These are phyloP conservation scores for Epizoanthus illoricatus DNA, from an alignment of 92 coral and sea anemone species.

Conservation along the genomic window DNA sequence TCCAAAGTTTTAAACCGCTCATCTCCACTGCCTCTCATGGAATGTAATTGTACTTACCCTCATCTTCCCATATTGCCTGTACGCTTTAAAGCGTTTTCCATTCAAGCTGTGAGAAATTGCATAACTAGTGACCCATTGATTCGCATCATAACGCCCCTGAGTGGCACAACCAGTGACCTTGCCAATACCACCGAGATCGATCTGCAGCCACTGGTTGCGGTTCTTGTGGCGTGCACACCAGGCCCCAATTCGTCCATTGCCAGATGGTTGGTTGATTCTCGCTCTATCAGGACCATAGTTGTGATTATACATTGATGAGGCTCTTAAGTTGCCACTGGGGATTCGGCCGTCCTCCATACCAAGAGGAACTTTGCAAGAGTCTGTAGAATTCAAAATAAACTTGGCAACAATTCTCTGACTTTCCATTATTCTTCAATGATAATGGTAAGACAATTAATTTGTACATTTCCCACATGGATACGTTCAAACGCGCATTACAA, in stretches of 20 bases:
- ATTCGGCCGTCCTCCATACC: conserved; percentile 82
- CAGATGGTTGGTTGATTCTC: conserved; percentile 71
- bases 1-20: background rate
- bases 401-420: background rate
- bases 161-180: conserved; percentile 78
- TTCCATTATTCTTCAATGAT: background rate
- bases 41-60: conserved; percentile 50
- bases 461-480: no score
- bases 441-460: background rate
- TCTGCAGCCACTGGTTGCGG: conserved; percentile 80
- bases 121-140: conserved; percentile 81
- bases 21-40: no score
- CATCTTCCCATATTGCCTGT: conserved; percentile 76
- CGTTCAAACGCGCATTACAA: no score
- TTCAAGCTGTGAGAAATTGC: conserved; percentile 59
- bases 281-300: conserved; percentile 72
- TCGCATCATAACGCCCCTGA: conserved; percentile 82
- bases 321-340: conserved; percentile 74
- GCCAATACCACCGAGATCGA: conserved; percentile 69
- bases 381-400: conserved; percentile 28
- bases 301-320: conserved; percentile 68
- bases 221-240: conserved; percentile 82
- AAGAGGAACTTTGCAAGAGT: conserved; percentile 63
- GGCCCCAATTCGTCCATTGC: conserved; percentile 74
- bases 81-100: conserved; percentile 61